Conservation (phyloP, 2,797 vertebrate species). For the Falco berigora region DNA sequence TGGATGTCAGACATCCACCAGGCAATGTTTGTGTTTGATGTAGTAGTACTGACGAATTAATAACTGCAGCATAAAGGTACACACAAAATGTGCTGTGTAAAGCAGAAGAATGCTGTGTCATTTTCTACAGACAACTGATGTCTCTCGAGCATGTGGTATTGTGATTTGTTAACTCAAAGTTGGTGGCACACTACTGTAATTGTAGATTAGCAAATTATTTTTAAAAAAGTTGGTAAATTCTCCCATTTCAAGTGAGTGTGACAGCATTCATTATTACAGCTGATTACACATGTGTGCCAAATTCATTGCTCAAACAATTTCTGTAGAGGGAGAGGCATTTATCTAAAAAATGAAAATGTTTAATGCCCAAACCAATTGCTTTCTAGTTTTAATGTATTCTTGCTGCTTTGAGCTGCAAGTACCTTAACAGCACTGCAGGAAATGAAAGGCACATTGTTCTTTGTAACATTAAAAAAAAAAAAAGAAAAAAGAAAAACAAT, state of each 20-base stretch:
- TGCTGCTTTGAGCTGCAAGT: slow-evolving; percentile 55
- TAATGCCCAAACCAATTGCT: slow-evolving; percentile 48
- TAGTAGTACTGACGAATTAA: background rate
- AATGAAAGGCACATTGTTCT: slow-evolving; percentile 67
- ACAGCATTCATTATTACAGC: slow-evolving; percentile 51
- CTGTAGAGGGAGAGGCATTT: slow-evolving; percentile 38
- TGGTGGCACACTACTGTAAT: background rate
- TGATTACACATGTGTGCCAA: slow-evolving; percentile 42
- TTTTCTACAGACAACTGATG: background rate
- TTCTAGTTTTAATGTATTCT: slow-evolving; percentile 55
- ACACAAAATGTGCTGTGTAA: background rate
- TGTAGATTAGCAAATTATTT: slow-evolving; percentile 41
- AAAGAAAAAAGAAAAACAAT: slow-evolving; percentile 24
- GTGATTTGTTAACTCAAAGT: background rate
- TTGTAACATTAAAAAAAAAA: slow-evolving; percentile 11
- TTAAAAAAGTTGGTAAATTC: slow-evolving; percentile 53
- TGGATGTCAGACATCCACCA: background rate
- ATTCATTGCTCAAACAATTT: slow-evolving; percentile 52
- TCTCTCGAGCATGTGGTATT: background rate
- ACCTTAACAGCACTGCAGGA: slow-evolving; percentile 23
- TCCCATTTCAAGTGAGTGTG: slow-evolving; percentile 42
- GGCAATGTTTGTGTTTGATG: background rate
- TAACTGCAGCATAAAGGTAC: background rate
- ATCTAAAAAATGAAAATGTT: slow-evolving; percentile 49
- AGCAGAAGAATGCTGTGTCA: slow-evolving; percentile 21